Base-by-base conservation (phyloP, 2,888 invertebrate genomes). In the Drosophila birchii region DNA sequence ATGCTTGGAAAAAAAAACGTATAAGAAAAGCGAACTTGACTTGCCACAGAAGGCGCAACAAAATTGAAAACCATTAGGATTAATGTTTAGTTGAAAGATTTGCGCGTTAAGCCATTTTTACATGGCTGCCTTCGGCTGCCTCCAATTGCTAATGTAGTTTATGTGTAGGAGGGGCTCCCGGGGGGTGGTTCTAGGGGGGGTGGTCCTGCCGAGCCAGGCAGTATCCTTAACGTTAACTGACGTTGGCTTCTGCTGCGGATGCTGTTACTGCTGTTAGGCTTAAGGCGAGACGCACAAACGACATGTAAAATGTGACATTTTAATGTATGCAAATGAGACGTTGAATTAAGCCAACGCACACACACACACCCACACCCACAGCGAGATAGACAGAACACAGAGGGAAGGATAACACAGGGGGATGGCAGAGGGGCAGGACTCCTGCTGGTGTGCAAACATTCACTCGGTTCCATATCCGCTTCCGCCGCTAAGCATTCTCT, bases 71-170 rank as follows among this genome's bases (percentile, higher is more conserved):
- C 86, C 87, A 86, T 86, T 86, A 88, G 87, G 89, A 86, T 86
- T 86, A 86, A 88, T 88, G 89, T 88, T 88, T 88, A 86, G 89
- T 86, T 88, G 87, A 88, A 86, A 89, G 89, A 86, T 86, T 86
- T 88, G 78, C 85, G 80, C 89, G 89, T 87, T 86, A 86, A 86
- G 87, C 89, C 87, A 87, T 88, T 88, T 84, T 86, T 76, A 84
- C 88, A 84, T 88, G 86, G 87, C 79, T 79, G 79, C 87, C 79
- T 84, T 77, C 49, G 73, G 43, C 47, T 73, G 88, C 73, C 66
- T 47, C 55, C 80, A 82, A 84, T 84, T 80, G 84, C 88, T 84
- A 84, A 84, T 84, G 88, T 84, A 84, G 84, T 84, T 84, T 84
- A 84, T 84, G 84, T 84, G 88, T 82, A 78, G 82, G 74, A 70